A percentile compares a stretch with the other conserved stretches of the same genome.
These are phyloP conservation scores for Agapostemon virescens DNA, from an alignment of 2,888 invertebrate genomes.

Conservation along the genomic window DNA sequence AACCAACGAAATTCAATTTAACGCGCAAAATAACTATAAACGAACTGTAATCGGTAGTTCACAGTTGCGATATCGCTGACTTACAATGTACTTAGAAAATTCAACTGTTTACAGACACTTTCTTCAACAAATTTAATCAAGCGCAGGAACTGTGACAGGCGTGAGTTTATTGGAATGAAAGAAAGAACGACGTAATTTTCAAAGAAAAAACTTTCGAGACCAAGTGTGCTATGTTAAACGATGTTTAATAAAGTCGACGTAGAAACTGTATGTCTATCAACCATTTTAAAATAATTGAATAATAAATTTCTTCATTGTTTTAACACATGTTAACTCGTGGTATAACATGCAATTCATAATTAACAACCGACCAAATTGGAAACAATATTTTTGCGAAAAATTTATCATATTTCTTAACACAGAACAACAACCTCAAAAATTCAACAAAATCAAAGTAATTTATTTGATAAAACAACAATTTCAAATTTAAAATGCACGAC, in stretches of 20 bases:
- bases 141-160: slow-evolving; percentile 11
- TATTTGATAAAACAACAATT: too few relatives aligned
- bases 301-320: not conserved
- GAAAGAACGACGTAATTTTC: not conserved
- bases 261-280: not conserved
- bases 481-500: too few relatives aligned
- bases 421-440: too few relatives aligned
- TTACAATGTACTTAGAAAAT: not conserved
- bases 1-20: not conserved
- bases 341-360: too few relatives aligned
- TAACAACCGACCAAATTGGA: too few relatives aligned
- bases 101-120: slow-evolving; percentile 13
- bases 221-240: slow-evolving; percentile 24
- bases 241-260: slow-evolving; percentile 26
- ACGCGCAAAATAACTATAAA: not conserved
- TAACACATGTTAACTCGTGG: not conserved
- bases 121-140: slow-evolving; percentile 30
- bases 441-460: too few relatives aligned
- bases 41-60: not conserved
- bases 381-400: too few relatives aligned
- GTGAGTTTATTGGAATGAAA: slow-evolving; percentile 32
- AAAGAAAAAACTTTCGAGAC: not conserved
- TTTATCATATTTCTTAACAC: too few relatives aligned
- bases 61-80: too few relatives aligned
- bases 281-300: not conserved